Evolutionary conservation across 2,797 vertebrate species (phyloP), one percentile per base, ranked within the genome.

Genomic region (Tarsius wallacei): DNA sequence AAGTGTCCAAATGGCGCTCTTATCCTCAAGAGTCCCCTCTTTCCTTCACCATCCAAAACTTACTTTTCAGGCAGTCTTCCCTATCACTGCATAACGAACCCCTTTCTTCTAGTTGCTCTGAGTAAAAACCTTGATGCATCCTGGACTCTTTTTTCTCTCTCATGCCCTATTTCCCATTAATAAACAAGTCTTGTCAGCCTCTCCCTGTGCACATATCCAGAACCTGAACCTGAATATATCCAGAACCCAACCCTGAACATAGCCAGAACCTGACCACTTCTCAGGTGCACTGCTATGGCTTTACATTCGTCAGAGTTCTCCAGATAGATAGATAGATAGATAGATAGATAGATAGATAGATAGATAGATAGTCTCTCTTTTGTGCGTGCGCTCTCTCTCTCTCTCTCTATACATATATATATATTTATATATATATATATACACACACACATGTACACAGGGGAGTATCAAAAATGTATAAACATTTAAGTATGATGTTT

Each of bases 1-100:
- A 81, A 78, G 14, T 31, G 57, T 95, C 42, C 55, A 80, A 88
- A 85, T 22, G 14, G 66, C 66, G 49, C 74, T 59, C n/a, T 96
- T 85, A 11, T 59, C 1, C 28, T 15, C 49, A 33, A n/a, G 7
- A 74, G 63, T 15, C n/a, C 53, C 80, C 14, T 15, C 8, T 14
- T 9, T 4, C 22, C 24, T 13, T 33, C 66, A 16, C 0, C 9
- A 2, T 26, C 47, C 10, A 24, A 13, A 24, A 36, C 4, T 84
- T 91, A 57, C 61, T 80, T 68, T 74, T 61, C 63, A 55, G 33
- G 8, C 1, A 36, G 11, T 47, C 22, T n/a, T 74, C 53, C 28
- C 28, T 8, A 16, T 4, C 47, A 71, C 61, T 36, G 13, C 24
- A 2, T 59, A 84, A 77, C 26, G 7, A 15, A 0, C n/a, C 49